These are phyloP conservation scores for Perccottus glenii DNA, from an alignment of 2,113 vertebrate species.

Conservation along the genomic window DNA sequence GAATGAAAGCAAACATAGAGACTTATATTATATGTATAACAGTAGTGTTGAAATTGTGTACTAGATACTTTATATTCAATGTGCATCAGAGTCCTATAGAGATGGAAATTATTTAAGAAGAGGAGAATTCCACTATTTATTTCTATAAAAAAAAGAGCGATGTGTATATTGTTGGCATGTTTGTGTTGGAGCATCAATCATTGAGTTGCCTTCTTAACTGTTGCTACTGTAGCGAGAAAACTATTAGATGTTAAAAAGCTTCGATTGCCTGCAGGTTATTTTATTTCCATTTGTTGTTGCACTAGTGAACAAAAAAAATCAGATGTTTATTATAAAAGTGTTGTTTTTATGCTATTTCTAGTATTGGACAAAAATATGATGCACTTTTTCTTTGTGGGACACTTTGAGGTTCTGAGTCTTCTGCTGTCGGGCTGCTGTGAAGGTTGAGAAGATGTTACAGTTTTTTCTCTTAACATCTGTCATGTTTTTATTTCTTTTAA, in stretches of 20 bases:
- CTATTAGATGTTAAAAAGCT: constrained; percentile 76
- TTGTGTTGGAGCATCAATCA: constrained; percentile 82
- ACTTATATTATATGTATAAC: constrained; percentile 78
- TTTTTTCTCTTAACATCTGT: constrained; percentile 18
- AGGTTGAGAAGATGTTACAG: constrained; percentile 9
- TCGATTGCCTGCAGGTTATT: constrained; percentile 80
- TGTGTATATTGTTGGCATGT: constrained; percentile 85
- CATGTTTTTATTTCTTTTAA: constrained; percentile 33
- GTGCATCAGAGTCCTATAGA: constrained; percentile 83
- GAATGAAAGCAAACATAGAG: constrained; percentile 66
- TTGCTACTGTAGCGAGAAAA: constrained; percentile 78
- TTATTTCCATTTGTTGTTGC: constrained; percentile 75
- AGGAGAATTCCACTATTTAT: constrained; percentile 84
- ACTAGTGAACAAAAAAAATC: constrained; percentile 73
- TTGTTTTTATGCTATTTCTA: constrained; percentile 75
- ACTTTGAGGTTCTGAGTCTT: constrained; percentile 44
- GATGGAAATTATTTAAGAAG: constrained; percentile 83
- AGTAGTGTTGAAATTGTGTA: constrained; percentile 80
- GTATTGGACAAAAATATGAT: constrained; percentile 73
- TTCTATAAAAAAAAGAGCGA: constrained; percentile 80
- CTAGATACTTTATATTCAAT: constrained; percentile 84
- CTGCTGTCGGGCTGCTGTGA: constrained; percentile 18
- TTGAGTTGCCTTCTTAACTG: constrained; percentile 82
- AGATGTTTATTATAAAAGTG: constrained; percentile 79
- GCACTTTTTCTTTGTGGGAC: constrained; percentile 73